Base-by-base conservation (phyloP, 2,888 invertebrate species). In the Agonopterix heracliana region DNA sequence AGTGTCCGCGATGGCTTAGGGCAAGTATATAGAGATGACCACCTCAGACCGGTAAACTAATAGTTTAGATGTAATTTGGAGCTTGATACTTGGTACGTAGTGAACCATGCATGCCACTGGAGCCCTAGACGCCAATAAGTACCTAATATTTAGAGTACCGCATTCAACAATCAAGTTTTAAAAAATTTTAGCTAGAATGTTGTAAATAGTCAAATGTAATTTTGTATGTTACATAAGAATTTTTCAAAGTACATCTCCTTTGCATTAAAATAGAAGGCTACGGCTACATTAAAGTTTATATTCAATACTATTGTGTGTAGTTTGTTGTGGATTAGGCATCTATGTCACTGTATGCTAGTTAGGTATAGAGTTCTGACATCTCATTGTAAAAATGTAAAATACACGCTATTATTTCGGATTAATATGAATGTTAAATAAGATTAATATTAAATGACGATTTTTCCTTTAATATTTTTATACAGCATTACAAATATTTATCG, bases 381-480 rank as follows among this genome's bases (percentile, higher is more conserved):
- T 85, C 79, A 80, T 80, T 88, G 87, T 88, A 87, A 78, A 88
- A 87, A 88, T 88, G 87, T 88, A 88, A 81, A 78, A 83, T 85
- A 88, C 78, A 81, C 79, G 81, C 83, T 81, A 81, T 78, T 80
- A 69, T 78, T 80, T 84, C 78, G 74, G 70, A 73, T 74, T 79
- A 75, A 66, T 80, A 81, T 83, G 76, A 80, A 84, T 83, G 83
- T 83, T 85, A 83, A 74, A 69, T 84, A 85, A 79, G 80, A 78
- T 74, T 77, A 76, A 75, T 78, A 81, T 72, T 79, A 78, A 79
- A 80, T 81, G 79, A 82, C 79, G 78, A 82, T 82, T 83, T 85
- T 88, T 84, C 78, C 85, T 88, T 88, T 87, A 87, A 85, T 87
- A 87, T 88, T 87, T 88, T 88, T 88, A 87, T 88, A 88, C 87